Percentiles rank a stretch among this genome's conserved stretches.
Conservation (phyloP, 2,888 invertebrate genomes). For the Agrochola litura region DNA sequence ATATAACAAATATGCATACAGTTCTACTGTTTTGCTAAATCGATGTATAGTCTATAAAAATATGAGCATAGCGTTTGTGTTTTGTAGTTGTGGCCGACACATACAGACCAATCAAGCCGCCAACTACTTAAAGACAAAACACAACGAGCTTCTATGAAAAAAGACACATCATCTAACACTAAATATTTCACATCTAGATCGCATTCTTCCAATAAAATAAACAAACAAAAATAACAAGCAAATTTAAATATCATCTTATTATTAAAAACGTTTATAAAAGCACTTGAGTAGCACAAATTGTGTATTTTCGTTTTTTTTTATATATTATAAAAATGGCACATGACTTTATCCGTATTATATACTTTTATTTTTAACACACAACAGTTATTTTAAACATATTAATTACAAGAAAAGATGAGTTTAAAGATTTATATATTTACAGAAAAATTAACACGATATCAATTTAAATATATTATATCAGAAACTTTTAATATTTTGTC, state of each 20-base stretch:
- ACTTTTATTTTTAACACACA: slow-evolving; percentile 82
- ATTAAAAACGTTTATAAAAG: slow-evolving; percentile 86
- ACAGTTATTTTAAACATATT: slow-evolving; percentile 79
- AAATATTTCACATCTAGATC: slow-evolving; percentile 75
- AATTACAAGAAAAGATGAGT: slow-evolving; percentile 76
- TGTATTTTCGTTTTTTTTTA: slow-evolving; percentile 73
- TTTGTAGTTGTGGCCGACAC: slow-evolving; percentile 58
- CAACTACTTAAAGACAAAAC: slow-evolving; percentile 71
- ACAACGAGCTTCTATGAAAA: slow-evolving; percentile 68
- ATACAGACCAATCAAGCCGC: slow-evolving; percentile 55
- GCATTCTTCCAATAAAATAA: slow-evolving; percentile 78
- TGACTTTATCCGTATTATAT: slow-evolving; percentile 79
- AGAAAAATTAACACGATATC: slow-evolving; percentile 79
- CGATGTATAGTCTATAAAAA: slow-evolving; percentile 61
- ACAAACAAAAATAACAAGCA: slow-evolving; percentile 85
- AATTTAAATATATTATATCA: slow-evolving; percentile 82
- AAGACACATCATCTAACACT: slow-evolving; percentile 73
- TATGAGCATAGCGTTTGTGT: slow-evolving; percentile 66
- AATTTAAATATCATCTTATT: slow-evolving; percentile 88
- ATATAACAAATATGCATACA: slow-evolving; percentile 64
- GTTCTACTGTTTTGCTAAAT: slow-evolving; percentile 59
- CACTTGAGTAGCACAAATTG: slow-evolving; percentile 88
- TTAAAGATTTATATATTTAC: slow-evolving; percentile 85
- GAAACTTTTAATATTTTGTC: slow-evolving; percentile 66
- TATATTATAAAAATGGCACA: slow-evolving; percentile 85